Conservation (phyloP, 2,113 vertebrate genomes). For the Elaphurus davidianus region DNA sequence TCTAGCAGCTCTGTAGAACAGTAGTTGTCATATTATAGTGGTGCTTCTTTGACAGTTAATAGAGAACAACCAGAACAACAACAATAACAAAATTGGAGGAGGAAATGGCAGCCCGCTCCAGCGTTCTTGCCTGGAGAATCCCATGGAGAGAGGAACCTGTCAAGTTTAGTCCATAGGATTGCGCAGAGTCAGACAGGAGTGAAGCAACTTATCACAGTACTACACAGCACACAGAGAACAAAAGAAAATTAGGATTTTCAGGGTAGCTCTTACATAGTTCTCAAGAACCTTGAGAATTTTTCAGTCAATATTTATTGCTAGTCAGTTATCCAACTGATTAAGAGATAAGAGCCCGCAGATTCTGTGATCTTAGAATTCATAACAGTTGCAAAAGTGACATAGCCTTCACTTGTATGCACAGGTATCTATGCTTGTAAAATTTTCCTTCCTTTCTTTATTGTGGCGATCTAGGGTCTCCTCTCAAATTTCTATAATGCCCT, state of each 20-base stretch:
- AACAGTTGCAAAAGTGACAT: background rate
- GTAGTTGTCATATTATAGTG: background rate
- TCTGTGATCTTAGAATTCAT: background rate
- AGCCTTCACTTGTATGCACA: background rate
- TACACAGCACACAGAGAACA: background rate
- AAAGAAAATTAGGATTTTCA: conserved; percentile 30
- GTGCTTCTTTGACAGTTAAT: conserved; percentile 9
- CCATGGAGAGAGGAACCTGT: background rate
- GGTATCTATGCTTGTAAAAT: background rate
- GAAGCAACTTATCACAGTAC: background rate
- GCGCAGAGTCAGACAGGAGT: background rate
- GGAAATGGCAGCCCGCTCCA: background rate
- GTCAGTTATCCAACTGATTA: background rate
- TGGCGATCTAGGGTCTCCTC: background rate
- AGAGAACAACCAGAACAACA: background rate
- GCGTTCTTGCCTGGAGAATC: background rate
- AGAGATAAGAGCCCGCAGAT: background rate
- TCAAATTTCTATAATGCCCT: background rate
- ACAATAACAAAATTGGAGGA: background rate
- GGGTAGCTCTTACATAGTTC: background rate
- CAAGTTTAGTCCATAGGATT: background rate
- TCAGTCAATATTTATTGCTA: background rate
- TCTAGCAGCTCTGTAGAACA: background rate
- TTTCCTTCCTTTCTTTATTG: background rate
- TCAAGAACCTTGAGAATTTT: background rate